Conservation (phyloP, 2,888 invertebrate species). For the Stratiomys singularior region DNA sequence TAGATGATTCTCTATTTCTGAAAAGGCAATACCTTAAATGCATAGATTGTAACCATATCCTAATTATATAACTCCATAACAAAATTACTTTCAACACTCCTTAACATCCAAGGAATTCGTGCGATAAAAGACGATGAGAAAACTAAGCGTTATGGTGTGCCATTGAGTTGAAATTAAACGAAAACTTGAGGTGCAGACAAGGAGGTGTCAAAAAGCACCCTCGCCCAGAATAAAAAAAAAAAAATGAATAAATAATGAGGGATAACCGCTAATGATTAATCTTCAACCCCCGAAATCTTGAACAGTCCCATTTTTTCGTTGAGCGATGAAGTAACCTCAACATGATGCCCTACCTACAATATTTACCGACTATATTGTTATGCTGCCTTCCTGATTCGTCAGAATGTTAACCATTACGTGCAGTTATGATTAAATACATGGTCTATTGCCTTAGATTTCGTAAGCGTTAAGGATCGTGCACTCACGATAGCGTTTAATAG, state of each 20-base stretch:
- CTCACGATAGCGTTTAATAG: constrained; percentile 33
- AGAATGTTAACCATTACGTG: not conserved
- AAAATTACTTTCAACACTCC: too few species aligned
- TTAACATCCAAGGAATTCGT: too few species aligned
- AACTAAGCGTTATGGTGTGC: too few species aligned
- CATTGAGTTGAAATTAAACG: too few species aligned
- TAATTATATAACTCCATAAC: too few species aligned
- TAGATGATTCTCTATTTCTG: too few species aligned
- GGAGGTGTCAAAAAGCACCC: too few species aligned
- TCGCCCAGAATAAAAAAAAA: too few species aligned
- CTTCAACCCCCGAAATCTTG: constrained; percentile 46
- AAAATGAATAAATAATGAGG: constrained; percentile 42
- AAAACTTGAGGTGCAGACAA: too few species aligned
- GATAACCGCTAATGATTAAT: constrained; percentile 50
- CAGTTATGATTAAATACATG: constrained; percentile 23
- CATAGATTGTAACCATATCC: too few species aligned
- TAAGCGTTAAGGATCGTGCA: constrained; percentile 11
- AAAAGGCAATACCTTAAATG: too few species aligned
- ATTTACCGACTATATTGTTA: not conserved
- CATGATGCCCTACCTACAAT: not conserved
- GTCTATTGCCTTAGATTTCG: constrained; percentile 23
- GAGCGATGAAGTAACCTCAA: constrained; percentile 15
- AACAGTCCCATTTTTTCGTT: constrained; percentile 48
- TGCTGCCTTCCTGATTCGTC: not conserved
- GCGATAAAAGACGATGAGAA: too few species aligned